A percentile compares a stretch with the other conserved stretches of the same genome.
These are phyloP conservation scores for Sphenodon punctatus DNA, from an alignment of 2,797 vertebrate genomes.

Conservation along the genomic window DNA sequence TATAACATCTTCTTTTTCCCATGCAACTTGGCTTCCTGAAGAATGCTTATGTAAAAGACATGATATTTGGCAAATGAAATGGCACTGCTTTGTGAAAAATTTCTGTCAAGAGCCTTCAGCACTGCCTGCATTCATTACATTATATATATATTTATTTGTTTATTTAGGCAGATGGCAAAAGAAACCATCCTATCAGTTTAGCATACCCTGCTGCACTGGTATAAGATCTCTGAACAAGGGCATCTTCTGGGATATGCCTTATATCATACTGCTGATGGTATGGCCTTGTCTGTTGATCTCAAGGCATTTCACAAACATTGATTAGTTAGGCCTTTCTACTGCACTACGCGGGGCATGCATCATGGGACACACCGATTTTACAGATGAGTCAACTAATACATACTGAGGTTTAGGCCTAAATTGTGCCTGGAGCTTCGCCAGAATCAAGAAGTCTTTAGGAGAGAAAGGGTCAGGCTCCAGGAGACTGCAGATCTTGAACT, in stretches of 20 bases:
- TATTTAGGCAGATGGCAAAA: slow-evolving; percentile 35
- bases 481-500: too few species aligned
- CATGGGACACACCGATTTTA: slow-evolving; percentile 35
- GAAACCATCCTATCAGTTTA: slow-evolving; percentile 14
- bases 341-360: slow-evolving; percentile 51
- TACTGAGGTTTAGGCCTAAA: not conserved
- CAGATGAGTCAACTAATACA: not conserved
- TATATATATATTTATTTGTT: slow-evolving; percentile 45
- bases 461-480: too few species aligned
- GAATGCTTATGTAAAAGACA: slow-evolving; percentile 63
- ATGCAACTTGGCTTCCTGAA: slow-evolving; percentile 59
- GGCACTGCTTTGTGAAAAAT: slow-evolving; percentile 51
- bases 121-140: slow-evolving; percentile 48
- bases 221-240: too few species aligned
- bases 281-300: slow-evolving; percentile 30
- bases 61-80: slow-evolving; percentile 62
- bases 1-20: not conserved
- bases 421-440: not conserved
- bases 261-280: not conserved
- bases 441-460: not conserved
- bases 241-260: not conserved
- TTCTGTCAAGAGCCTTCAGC: slow-evolving; percentile 52
- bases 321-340: slow-evolving; percentile 50
- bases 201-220: fast-evolving
- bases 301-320: slow-evolving; percentile 43